Evolutionary conservation across 2,113 vertebrate genomes (phyloP).

Genomic region (Python bivittatus): DNA sequence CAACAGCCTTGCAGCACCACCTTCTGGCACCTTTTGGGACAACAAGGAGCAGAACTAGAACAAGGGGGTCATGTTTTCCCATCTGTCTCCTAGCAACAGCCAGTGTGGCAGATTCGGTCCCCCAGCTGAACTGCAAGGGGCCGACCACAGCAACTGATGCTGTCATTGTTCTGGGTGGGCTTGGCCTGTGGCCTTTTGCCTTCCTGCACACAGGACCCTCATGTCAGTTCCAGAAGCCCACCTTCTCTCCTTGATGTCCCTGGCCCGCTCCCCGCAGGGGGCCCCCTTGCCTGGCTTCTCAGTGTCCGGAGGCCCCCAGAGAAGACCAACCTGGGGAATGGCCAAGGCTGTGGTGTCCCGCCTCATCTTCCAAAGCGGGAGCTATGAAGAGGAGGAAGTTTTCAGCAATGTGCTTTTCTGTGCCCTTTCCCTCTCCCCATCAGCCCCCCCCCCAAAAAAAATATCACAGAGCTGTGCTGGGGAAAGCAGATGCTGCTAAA

Average conservation of each 20-base stretch:
- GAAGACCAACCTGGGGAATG: neutral
- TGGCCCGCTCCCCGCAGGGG: neutral
- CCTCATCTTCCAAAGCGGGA: neutral
- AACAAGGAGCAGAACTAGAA: neutral
- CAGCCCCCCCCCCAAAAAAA: neutral
- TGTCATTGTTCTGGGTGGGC: neutral
- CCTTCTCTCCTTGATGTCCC: no score
- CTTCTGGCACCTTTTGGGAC: neutral
- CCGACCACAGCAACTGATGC: no score
- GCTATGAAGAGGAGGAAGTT: neutral
- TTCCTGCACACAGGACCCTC: no score
- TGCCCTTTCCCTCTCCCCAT: no score
- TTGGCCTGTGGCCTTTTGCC: neutral
- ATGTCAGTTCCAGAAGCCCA: no score
- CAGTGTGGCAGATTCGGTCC: neutral
- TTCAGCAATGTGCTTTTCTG: neutral
- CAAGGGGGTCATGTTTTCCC: no score
- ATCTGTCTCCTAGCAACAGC: neutral
- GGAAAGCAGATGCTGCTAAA: constrained; percentile 58
- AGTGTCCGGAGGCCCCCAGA: no score
- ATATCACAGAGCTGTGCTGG: constrained; percentile 7
- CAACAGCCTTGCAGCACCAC: neutral
- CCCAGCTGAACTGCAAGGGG: neutral
- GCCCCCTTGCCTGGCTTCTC: neutral
- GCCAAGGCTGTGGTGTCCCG: no score